Evolutionary conservation across 2,888 invertebrate genomes (phyloP).

Genomic region (Merodon equestris): DNA sequence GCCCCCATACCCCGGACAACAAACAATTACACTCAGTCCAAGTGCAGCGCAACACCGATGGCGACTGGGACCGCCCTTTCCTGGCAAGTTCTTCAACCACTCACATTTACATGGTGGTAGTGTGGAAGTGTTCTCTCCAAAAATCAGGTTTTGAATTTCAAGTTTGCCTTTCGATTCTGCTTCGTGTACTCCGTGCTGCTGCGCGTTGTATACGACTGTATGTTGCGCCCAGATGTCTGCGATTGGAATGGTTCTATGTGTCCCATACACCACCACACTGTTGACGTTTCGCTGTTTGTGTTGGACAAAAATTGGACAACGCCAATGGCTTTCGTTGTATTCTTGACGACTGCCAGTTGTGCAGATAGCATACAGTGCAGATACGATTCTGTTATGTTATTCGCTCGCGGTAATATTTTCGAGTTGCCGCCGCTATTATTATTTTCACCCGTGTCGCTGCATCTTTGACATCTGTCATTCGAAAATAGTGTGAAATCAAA

Average conservation of each 20-base stretch:
- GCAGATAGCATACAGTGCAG: constrained; percentile 52
- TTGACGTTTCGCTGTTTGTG: constrained; percentile 32
- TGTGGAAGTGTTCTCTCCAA: constrained; percentile 3
- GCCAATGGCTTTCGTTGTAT: constrained; percentile 65
- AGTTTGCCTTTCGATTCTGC: constrained; percentile 32
- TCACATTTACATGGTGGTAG: constrained; percentile 47
- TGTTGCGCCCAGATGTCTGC: constrained; percentile 64
- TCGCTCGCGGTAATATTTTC: constrained; percentile 56
- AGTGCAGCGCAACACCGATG: constrained; percentile 56
- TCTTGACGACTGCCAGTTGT: constrained; percentile 60
- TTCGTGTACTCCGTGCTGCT: constrained; percentile 10
- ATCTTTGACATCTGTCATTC: constrained; percentile 54
- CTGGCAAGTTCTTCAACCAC: constrained; percentile 52
- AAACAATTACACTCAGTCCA: constrained; percentile 17
- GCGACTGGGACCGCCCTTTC: constrained; percentile 63
- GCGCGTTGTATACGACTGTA: background rate
- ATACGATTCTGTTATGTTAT: constrained; percentile 45
- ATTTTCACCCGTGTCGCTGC: constrained; percentile 45
- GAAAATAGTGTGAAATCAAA: constrained; percentile 10
- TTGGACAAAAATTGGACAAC: constrained; percentile 40
- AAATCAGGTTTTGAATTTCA: constrained; percentile 61
- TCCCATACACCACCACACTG: constrained; percentile 3
- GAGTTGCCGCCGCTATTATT: constrained; percentile 54
- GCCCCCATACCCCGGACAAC: constrained; percentile 43
- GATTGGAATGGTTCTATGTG: constrained; percentile 31